phyloP scores from a whole-genome alignment of 1,140 invertebrate genomes.

The Calephelis virginiensis region DNA sequence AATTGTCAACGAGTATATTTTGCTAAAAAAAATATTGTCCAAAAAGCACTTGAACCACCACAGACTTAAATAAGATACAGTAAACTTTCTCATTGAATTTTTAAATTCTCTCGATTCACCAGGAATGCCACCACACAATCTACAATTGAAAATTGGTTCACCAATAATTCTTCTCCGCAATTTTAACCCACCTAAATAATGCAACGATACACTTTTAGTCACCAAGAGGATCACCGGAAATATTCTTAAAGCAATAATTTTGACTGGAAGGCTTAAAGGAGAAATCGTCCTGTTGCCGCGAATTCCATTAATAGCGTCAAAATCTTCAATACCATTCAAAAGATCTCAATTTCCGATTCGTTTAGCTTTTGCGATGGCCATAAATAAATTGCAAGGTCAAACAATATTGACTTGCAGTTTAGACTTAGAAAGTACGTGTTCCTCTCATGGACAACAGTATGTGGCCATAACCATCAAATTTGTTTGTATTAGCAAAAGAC shows the following conservation, averaged over 20 bases:
- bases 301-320: conserved; percentile 64
- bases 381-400: conserved; percentile 80
- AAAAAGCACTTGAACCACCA: conserved; percentile 8
- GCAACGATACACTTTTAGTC: conserved; percentile 66
- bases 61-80: conserved; percentile 24
- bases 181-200: conserved; percentile 33
- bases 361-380: conserved; percentile 79
- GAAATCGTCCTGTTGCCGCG: conserved; percentile 66
- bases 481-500: background rate
- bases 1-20: conserved; percentile 34
- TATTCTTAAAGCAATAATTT: conserved; percentile 69
- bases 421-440: conserved; percentile 49
- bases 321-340: conserved; percentile 64
- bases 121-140: conserved; percentile 27
- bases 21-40: conserved; percentile 9
- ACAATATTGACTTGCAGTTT: conserved; percentile 55
- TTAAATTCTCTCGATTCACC: conserved; percentile 24
- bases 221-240: conserved; percentile 62
- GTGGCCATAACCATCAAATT: conserved; percentile 44
- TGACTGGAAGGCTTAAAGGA: conserved; percentile 63
- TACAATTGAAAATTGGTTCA: conserved; percentile 27
- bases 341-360: conserved; percentile 49
- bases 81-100: conserved; percentile 22
- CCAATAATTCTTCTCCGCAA: conserved; percentile 24
- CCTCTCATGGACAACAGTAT: conserved; percentile 45